Evolutionary conservation across 2,888 invertebrate genomes (phyloP).

Genomic region (Athetis lepigone): DNA sequence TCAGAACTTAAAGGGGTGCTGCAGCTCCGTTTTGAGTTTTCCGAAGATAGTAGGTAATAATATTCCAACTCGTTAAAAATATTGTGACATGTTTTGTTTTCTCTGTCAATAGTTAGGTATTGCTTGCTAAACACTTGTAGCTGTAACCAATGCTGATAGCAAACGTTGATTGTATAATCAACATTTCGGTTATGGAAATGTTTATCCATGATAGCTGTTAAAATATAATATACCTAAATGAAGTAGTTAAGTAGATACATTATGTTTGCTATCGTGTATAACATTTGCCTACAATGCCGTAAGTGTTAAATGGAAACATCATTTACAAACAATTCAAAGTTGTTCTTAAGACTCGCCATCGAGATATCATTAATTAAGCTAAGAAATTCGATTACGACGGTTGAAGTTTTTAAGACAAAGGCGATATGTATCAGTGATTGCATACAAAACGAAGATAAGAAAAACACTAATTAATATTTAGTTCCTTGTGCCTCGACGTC

Average conservation of each 20-base stretch:
- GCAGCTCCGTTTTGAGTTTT: too few relatives aligned
- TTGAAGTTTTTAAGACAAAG: conserved; percentile 2
- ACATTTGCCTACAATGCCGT: conserved; percentile 12
- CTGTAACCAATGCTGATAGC: neutral
- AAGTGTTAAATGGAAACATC: conserved; percentile 16
- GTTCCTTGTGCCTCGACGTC: too few relatives aligned
- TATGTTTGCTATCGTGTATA: conserved; percentile 1
- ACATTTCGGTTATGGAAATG: neutral
- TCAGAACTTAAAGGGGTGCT: neutral
- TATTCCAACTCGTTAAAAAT: neutral
- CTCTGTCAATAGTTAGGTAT: neutral
- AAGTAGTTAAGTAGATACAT: neutral
- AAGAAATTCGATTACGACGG: neutral
- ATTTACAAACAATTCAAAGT: conserved; percentile 35
- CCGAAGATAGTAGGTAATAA: neutral
- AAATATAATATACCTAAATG: neutral
- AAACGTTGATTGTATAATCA: conserved; percentile 8
- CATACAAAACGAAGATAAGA: neutral
- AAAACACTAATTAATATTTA: neutral
- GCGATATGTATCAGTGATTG: neutral
- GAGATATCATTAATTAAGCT: neutral
- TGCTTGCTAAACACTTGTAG: neutral
- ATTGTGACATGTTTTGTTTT: neutral
- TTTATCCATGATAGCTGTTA: conserved; percentile 13
- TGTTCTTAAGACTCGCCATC: neutral